These are phyloP conservation scores for Embiotoca jacksoni DNA, from an alignment of 2,113 vertebrate species.

Conservation along the genomic window DNA sequence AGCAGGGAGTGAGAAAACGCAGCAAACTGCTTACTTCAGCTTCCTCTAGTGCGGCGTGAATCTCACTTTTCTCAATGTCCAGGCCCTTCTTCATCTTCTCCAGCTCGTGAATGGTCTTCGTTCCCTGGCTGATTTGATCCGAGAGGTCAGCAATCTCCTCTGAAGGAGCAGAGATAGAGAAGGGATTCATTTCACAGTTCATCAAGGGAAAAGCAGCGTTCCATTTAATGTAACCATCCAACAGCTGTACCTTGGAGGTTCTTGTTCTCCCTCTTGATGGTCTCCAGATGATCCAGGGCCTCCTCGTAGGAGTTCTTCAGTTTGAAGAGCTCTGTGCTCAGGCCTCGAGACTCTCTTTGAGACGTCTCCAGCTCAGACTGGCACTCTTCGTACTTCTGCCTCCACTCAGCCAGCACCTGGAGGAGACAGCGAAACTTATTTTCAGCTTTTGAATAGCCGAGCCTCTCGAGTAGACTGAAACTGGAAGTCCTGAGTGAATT, in stretches of 20 bases:
- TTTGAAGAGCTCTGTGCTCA: conserved; percentile 96
- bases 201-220: not conserved
- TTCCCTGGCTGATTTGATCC: conserved; percentile 91
- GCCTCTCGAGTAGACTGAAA: not conserved
- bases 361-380: conserved; percentile 91
- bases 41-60: conserved; percentile 94
- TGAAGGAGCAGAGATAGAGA: conserved; percentile 61
- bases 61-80: conserved; percentile 91
- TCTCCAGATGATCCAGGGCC: conserved; percentile 91
- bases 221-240: not conserved
- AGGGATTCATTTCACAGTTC: not conserved
- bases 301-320: conserved; percentile 94
- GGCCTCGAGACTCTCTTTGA: conserved; percentile 90
- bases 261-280: conserved; percentile 93
- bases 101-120: conserved; percentile 93
- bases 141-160: conserved; percentile 94
- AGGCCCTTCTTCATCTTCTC: conserved; percentile 94
- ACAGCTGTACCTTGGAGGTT: conserved; percentile 90
- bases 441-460: not conserved
- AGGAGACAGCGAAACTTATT: not conserved
- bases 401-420: conserved; percentile 88
- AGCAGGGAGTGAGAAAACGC: not conserved
- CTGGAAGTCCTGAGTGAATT: not conserved
- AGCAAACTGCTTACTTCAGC: conserved; percentile 87
- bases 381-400: conserved; percentile 92